Conservation (phyloP, 2,888 invertebrate genomes). For the Cosmia pyralina region DNA sequence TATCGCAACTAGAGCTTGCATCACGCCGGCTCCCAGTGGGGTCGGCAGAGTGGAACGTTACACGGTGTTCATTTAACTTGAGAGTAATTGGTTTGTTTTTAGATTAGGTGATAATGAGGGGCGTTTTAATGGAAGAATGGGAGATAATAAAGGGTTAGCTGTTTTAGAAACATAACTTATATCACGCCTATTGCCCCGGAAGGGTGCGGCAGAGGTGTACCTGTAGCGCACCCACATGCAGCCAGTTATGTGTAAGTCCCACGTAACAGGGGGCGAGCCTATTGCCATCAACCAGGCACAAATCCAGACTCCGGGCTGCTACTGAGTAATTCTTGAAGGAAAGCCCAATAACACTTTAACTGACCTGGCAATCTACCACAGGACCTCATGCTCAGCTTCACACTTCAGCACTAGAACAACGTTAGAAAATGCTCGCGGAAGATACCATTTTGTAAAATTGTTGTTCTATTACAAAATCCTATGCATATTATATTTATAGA, state of each 20-base stretch:
- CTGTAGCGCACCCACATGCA: background rate
- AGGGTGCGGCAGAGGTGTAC: background rate
- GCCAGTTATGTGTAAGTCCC: too few relatives aligned
- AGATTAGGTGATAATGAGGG: conserved; percentile 26
- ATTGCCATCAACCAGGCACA: background rate
- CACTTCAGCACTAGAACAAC: too few relatives aligned
- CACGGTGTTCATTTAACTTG: conserved; percentile 6
- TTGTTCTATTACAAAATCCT: background rate
- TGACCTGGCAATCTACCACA: background rate
- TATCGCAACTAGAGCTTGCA: conserved; percentile 23
- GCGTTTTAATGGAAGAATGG: conserved; percentile 9
- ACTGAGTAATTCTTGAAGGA: background rate
- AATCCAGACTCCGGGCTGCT: background rate
- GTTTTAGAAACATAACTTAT: background rate
- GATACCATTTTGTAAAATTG: background rate
- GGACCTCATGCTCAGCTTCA: too few relatives aligned
- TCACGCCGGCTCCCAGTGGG: conserved; percentile 32
- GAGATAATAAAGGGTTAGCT: background rate
- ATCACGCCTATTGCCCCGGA: too few relatives aligned
- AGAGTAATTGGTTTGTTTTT: conserved; percentile 37
- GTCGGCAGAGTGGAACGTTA: conserved; percentile 36
- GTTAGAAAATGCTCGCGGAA: too few relatives aligned
- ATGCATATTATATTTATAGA: background rate
- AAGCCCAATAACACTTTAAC: background rate
- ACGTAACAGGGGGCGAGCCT: background rate